These are phyloP conservation scores for Sylvietta virens DNA, from an alignment of 2,113 vertebrate genomes.

Conservation along the genomic window DNA sequence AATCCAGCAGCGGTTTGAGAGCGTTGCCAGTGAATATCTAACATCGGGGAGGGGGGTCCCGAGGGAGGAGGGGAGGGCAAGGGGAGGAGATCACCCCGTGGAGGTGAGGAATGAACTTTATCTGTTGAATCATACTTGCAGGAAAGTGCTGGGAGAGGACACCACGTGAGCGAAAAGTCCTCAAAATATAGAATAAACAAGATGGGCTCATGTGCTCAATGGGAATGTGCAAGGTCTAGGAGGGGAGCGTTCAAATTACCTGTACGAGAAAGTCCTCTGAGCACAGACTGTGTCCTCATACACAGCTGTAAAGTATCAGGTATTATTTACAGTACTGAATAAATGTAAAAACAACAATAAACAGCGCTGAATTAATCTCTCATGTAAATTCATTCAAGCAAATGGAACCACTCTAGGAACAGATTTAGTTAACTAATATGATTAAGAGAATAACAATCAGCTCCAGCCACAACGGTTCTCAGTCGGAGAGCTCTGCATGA, in stretches of 20 bases:
- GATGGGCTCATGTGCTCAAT: not conserved
- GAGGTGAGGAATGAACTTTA: slow-evolving; percentile 11
- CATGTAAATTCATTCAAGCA: slow-evolving; percentile 57
- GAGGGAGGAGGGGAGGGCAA: not conserved
- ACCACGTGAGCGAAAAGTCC: slow-evolving; percentile 27
- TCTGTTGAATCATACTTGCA: not conserved
- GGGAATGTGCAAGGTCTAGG: not conserved
- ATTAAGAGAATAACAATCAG: slow-evolving; percentile 47
- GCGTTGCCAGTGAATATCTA: not conserved
- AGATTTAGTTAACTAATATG: slow-evolving; percentile 57
- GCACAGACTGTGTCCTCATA: not conserved
- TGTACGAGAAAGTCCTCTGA: not conserved
- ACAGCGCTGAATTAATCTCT: slow-evolving; percentile 38
- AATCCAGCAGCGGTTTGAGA: not conserved
- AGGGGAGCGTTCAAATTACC: not conserved
- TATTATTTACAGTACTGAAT: slow-evolving; percentile 47
- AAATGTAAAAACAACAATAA: slow-evolving; percentile 49
- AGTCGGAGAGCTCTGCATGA: not conserved
- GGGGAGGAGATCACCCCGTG: not conserved
- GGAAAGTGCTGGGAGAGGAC: not conserved
- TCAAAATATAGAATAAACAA: slow-evolving; percentile 4
- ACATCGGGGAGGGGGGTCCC: not conserved
- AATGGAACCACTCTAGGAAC: slow-evolving; percentile 56
- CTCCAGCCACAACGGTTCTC: not conserved
- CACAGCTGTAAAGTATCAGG: slow-evolving; percentile 13